phyloP scores from a whole-genome alignment of 2,113 vertebrate genomes.

The Chionis minor region DNA sequence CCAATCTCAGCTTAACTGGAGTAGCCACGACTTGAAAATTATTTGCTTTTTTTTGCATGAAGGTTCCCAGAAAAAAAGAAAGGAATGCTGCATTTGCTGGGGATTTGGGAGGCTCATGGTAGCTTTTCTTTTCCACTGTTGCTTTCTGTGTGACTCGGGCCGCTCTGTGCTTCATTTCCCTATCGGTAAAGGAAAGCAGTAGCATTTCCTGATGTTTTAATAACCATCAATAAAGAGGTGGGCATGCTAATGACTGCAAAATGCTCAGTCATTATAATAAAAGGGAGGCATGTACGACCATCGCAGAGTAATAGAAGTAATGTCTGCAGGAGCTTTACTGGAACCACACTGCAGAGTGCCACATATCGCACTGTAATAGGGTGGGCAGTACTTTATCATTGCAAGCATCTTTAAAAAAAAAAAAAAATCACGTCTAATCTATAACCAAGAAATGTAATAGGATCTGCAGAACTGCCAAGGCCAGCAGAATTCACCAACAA shows the following conservation, averaged over 20 bases:
- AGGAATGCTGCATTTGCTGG: rapidly evolving
- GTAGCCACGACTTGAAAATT: not conserved
- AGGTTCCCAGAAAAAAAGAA: not conserved
- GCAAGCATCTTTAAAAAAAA: not conserved
- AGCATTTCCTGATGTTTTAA: not conserved
- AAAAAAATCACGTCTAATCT: not conserved
- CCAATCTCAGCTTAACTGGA: not conserved
- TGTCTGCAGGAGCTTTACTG: not conserved
- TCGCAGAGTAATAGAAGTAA: not conserved
- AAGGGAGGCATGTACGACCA: not conserved
- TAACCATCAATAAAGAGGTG: not conserved
- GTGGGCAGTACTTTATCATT: not conserved
- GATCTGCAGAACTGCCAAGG: not conserved
- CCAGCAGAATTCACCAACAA: not conserved
- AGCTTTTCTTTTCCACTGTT: not conserved
- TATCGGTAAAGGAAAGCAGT: not conserved
- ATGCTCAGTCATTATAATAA: not conserved
- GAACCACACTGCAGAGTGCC: not conserved
- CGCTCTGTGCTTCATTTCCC: not conserved
- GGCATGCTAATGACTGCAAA: not conserved
- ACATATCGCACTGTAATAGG: not conserved
- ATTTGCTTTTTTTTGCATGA: not conserved
- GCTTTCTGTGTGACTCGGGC: not conserved
- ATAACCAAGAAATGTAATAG: not conserved
- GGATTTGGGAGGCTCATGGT: not conserved